These are phyloP conservation scores for Acleris emargana DNA, from an alignment of 2,888 invertebrate species.

Conservation along the genomic window DNA sequence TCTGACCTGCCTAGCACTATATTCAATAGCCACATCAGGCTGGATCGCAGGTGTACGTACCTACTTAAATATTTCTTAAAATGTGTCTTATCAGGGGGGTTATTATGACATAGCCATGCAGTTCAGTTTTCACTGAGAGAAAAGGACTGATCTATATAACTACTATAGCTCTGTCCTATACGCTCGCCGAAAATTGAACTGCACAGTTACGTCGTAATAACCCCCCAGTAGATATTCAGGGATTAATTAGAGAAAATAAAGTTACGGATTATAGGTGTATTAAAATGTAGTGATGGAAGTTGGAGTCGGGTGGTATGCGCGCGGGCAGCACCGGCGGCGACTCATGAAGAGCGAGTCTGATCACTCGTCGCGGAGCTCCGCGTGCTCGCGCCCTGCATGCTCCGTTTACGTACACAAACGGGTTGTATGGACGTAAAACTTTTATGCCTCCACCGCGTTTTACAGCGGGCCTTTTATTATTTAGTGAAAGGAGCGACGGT, in stretches of 20 bases:
- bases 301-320: conserved; percentile 23
- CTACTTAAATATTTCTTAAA: no score
- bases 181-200: no score
- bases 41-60: no score
- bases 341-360: conserved; percentile 73
- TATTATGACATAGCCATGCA: no score
- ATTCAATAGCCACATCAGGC: no score
- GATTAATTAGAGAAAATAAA: conserved; percentile 5
- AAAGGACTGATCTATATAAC: no score
- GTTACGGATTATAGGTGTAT: conserved; percentile 4
- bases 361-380: conserved; percentile 79
- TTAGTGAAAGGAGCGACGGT: conserved; percentile 83
- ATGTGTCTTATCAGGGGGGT: background rate
- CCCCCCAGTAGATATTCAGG: background rate
- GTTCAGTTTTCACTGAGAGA: no score
- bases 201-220: no score
- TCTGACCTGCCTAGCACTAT: no score
- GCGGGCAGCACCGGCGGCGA: conserved; percentile 57
- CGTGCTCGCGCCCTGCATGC: conserved; percentile 66
- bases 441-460: conserved; percentile 80
- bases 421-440: conserved; percentile 82
- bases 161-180: no score
- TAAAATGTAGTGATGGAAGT: conserved; percentile 24
- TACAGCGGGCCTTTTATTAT: conserved; percentile 83
- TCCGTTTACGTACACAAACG: conserved; percentile 73